Conservation (phyloP, 2,113 vertebrate genomes). For the Rousettus leschenaultii region DNA sequence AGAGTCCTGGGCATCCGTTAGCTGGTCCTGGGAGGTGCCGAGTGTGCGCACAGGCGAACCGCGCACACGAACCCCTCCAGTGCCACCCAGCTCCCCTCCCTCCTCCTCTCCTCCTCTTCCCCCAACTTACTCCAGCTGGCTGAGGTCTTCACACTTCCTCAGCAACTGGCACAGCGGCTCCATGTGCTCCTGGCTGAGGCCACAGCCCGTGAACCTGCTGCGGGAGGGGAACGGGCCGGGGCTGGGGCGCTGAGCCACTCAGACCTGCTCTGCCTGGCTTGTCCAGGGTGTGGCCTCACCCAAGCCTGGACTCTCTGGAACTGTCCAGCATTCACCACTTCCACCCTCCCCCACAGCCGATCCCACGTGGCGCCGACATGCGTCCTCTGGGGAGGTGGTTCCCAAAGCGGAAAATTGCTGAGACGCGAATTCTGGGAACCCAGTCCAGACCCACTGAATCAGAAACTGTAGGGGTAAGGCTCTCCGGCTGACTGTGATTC, state of each 20-base stretch:
- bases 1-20: not conserved
- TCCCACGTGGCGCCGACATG: not conserved
- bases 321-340: too few relatives aligned
- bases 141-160: constrained; percentile 51
- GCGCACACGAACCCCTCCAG: too few relatives aligned
- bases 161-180: constrained; percentile 70
- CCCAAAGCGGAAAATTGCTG: not conserved
- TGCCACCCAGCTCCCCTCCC: not conserved
- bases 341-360: not conserved
- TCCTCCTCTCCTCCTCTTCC: not conserved
- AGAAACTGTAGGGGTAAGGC: not conserved
- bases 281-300: not conserved
- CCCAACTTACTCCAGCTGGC: constrained; percentile 80
- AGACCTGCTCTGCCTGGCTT: not conserved
- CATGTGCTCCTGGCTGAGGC: constrained; percentile 57
- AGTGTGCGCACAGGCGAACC: accelerated
- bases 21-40: not conserved
- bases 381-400: not conserved
- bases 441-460: not conserved
- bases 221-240: not conserved
- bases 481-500: not conserved
- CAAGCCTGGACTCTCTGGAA: not conserved
- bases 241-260: accelerated
- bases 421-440: not conserved
- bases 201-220: constrained; percentile 71